Conservation (phyloP, 2,113 vertebrate genomes). For the Poeciliopsis occidentalis region DNA sequence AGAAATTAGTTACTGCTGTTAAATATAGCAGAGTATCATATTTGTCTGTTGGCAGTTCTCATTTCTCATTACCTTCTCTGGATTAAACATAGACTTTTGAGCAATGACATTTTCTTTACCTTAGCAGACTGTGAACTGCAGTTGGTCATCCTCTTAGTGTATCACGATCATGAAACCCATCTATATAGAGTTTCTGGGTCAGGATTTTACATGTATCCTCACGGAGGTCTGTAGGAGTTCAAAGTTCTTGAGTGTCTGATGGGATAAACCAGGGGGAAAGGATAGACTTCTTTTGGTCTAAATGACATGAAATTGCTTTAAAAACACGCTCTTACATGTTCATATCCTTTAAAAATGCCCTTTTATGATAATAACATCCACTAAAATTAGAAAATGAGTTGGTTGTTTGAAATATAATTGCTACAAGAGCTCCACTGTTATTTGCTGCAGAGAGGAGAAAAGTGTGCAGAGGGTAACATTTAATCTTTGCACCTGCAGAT, state of each 20-base stretch:
- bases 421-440: slow-evolving; percentile 12
- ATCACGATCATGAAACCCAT: slow-evolving; percentile 59
- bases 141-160: slow-evolving; percentile 51
- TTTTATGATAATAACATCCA: slow-evolving; percentile 53
- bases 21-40: no score
- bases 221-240: slow-evolving; percentile 66
- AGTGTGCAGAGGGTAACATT: slow-evolving; percentile 29
- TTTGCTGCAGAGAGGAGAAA: slow-evolving; percentile 17
- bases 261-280: slow-evolving; percentile 59
- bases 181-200: slow-evolving; percentile 73
- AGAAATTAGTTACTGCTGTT: no score
- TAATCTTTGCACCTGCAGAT: slow-evolving; percentile 65
- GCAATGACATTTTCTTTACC: slow-evolving; percentile 67
- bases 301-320: slow-evolving; percentile 63
- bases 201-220: slow-evolving; percentile 65
- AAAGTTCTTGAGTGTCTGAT: slow-evolving; percentile 72
- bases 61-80: background rate
- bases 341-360: slow-evolving; percentile 46
- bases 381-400: slow-evolving; percentile 50
- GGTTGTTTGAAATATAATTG: slow-evolving; percentile 36
- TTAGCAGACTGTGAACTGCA: slow-evolving; percentile 48
- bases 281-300: slow-evolving; percentile 58
- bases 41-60: background rate
- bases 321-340: slow-evolving; percentile 66
- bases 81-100: slow-evolving; percentile 61